Percentiles rank a stretch among this genome's conserved stretches.
phyloP scores from a whole-genome alignment of 1,140 invertebrate genomes.

The Agraylea sexmaculata region DNA sequence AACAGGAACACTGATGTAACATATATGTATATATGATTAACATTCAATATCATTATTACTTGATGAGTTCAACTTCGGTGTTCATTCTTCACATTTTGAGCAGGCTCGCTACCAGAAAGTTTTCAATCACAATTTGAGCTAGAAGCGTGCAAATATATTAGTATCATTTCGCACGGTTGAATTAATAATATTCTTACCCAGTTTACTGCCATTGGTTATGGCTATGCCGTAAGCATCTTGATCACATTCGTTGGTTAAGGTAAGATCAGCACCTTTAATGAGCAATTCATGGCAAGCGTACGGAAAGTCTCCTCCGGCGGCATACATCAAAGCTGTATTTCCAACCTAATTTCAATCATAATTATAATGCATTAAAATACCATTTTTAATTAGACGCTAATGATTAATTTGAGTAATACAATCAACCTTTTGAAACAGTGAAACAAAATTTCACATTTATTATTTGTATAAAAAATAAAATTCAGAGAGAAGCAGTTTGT shows the following conservation, averaged over 20 bases:
- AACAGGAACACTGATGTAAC: no score
- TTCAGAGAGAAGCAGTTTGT: no score
- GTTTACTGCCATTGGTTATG: constrained; percentile 51
- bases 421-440: no score
- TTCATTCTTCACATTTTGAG: constrained; percentile 39
- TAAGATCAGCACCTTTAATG: constrained; percentile 63
- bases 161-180: not conserved
- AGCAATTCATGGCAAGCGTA: constrained; percentile 76
- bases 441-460: no score
- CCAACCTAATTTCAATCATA: no score
- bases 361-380: no score
- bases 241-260: constrained; percentile 62
- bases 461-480: no score
- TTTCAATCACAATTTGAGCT: constrained; percentile 47
- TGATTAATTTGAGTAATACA: no score
- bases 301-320: constrained; percentile 73
- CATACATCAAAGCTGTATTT: constrained; percentile 82
- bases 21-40: no score
- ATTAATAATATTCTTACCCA: constrained; percentile 30
- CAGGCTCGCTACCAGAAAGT: constrained; percentile 40
- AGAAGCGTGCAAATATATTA: constrained; percentile 26
- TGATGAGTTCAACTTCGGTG: no score
- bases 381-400: no score
- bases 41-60: no score
- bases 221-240: constrained; percentile 74